Conservation (phyloP, 2,797 vertebrate species). For the Alfaro cultratus region DNA sequence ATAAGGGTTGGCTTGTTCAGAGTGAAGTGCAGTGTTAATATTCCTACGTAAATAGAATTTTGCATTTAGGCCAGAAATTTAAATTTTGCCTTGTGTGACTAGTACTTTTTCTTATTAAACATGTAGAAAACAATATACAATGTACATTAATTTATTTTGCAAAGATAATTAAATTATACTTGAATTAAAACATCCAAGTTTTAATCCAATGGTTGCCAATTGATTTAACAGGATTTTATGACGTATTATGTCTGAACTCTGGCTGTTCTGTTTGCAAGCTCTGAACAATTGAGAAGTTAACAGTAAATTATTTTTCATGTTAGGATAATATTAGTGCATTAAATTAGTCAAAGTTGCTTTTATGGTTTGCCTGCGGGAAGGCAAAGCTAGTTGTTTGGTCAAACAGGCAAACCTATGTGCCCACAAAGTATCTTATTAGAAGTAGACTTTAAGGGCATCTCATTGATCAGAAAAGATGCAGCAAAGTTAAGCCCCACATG, state of each 20-base stretch:
- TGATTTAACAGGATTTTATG: neutral
- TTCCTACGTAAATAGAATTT: neutral
- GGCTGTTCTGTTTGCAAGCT: neutral
- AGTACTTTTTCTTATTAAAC: neutral
- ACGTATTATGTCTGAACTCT: neutral
- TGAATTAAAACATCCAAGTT: neutral
- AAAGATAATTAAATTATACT: neutral
- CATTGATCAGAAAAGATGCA: neutral
- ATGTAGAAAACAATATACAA: neutral
- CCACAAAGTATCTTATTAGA: neutral
- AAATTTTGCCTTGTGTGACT: neutral
- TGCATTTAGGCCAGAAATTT: neutral
- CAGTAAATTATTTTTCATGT: neutral
- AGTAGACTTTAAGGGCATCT: neutral
- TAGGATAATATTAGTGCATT: neutral
- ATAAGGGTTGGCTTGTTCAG: neutral
- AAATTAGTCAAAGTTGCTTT: neutral
- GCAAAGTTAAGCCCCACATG: neutral
- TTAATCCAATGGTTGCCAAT: no score
- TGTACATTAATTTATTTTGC: neutral
- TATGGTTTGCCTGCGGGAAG: neutral
- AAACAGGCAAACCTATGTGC: neutral
- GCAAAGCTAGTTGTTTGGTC: neutral
- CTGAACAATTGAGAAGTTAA: neutral
- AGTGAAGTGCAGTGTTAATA: neutral